Base-by-base conservation (phyloP, 2,888 invertebrate species). In the Scaeva pyrastri region DNA sequence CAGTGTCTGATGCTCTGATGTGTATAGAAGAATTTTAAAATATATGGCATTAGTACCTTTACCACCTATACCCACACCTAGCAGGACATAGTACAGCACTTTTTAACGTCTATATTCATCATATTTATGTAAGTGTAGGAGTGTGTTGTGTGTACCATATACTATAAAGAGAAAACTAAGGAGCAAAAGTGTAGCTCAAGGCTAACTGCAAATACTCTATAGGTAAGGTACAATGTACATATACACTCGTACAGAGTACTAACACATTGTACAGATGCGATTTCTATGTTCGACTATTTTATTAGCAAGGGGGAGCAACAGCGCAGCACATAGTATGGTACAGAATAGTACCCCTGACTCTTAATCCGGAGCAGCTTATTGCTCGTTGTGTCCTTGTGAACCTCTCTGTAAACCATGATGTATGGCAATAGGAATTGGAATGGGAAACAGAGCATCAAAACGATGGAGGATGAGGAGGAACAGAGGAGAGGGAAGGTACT, bases 271-370 rank as follows among this genome's bases (percentile, higher is more conserved):
- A 41, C 68, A 86, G 73, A 82, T 86, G 82, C 73, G 73, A 82
- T 86, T 86, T 82, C 77, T 74, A 78, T 86, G 86, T 86, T 86
- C 82, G 77, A 82, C 73, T 74, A 74, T 82, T 86, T 77, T 82
- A 52, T 74, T 66, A 48, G n/a, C 41, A 74, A 66, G 66, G 66
- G 84, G 71, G 60, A 60, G 64, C 71, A 62, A n/a, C n/a, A 23
- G n/a, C 23, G 11, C 11, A 16, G 45, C 31, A n/a, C n/a, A n/a
- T n/a, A n/a, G n/a, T n/a, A n/a, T n/a, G n/a, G 45, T 11, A 36
- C 19, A 31, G 31, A 31, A 16, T 60, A 39, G 43, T 64, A 72
- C 52, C 21, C 71, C 64, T 56, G 41, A 50, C 52, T 52, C 52
- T 48, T 26, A 14, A 19, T 55, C 19, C 64, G 14, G 12, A 66